Conservation (phyloP, 2,888 invertebrate species). For the Mesorhabditis spiculigera region DNA sequence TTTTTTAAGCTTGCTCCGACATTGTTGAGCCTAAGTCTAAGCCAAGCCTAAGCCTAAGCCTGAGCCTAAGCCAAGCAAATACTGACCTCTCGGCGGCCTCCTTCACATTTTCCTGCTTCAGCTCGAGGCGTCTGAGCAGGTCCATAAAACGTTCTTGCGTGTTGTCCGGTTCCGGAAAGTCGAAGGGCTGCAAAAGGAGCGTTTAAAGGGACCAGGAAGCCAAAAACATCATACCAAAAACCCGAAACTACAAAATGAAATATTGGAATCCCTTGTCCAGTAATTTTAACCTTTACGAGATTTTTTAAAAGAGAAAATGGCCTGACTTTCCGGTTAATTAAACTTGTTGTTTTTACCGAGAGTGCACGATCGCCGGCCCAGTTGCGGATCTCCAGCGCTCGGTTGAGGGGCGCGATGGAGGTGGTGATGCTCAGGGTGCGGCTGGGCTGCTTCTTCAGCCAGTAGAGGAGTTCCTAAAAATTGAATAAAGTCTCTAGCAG, state of each 20-base stretch:
- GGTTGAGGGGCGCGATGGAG: not conserved
- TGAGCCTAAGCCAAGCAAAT: not conserved
- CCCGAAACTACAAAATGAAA: too few relatives aligned
- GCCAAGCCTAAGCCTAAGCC: too few relatives aligned
- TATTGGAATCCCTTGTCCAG: too few relatives aligned
- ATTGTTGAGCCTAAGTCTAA: too few relatives aligned
- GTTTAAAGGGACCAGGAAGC: not conserved
- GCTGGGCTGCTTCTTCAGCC: not conserved
- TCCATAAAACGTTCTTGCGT: not conserved
- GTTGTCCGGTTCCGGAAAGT: not conserved
- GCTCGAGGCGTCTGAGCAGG: not conserved
- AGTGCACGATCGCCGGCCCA: conserved; percentile 1
- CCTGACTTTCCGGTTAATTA: not conserved
- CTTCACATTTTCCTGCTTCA: not conserved
- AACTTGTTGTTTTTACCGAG: not conserved
- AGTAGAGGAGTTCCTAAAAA: not conserved
- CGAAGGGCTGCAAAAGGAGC: not conserved
- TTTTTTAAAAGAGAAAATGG: too few relatives aligned
- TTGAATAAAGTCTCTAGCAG: not conserved
- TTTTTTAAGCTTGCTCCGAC: not conserved
- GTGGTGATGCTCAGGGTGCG: not conserved
- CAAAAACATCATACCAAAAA: too few relatives aligned
- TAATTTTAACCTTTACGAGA: too few relatives aligned
- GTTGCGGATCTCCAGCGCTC: not conserved
- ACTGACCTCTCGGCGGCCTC: not conserved